A percentile compares a stretch with the other conserved stretches of the same genome.
These are phyloP conservation scores for Heliconius charithonia DNA, from an alignment of 2,888 invertebrate genomes.

Conservation along the genomic window DNA sequence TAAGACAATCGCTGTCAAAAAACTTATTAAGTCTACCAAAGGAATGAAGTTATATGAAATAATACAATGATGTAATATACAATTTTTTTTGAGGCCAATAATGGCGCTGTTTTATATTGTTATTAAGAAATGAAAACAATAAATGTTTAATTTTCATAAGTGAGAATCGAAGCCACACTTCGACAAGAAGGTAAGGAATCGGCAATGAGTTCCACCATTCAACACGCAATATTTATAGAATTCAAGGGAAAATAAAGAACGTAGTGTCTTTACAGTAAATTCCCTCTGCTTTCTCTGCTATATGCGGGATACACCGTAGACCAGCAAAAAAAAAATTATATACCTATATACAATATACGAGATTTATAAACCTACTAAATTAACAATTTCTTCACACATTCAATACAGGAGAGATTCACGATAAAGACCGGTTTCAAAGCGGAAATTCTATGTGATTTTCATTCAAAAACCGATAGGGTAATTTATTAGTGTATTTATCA, in stretches of 20 bases:
- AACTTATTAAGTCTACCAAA: neutral
- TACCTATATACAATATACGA: neutral
- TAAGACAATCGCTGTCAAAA: neutral
- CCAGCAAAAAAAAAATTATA: too few species aligned
- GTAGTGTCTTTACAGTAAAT: too few species aligned
- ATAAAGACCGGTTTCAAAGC: conserved; percentile 41
- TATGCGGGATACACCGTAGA: too few species aligned
- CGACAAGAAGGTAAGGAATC: too few species aligned
- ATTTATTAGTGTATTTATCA: conserved; percentile 74
- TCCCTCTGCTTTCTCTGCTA: too few species aligned
- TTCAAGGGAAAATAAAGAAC: too few species aligned
- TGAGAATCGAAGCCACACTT: too few species aligned
- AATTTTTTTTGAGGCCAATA: neutral
- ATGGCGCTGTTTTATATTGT: too few species aligned
- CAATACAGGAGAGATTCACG: neutral
- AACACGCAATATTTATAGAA: too few species aligned
- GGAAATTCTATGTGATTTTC: conserved; percentile 54
- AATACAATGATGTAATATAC: neutral
- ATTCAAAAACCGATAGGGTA: conserved; percentile 62
- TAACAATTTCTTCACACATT: conserved; percentile 4
- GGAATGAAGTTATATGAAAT: neutral
- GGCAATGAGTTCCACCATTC: too few species aligned
- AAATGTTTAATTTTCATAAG: too few species aligned
- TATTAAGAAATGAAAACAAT: too few species aligned
- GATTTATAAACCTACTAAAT: neutral